phyloP scores from a whole-genome alignment of 2,888 invertebrate species.

The Calameuta pallipes region DNA sequence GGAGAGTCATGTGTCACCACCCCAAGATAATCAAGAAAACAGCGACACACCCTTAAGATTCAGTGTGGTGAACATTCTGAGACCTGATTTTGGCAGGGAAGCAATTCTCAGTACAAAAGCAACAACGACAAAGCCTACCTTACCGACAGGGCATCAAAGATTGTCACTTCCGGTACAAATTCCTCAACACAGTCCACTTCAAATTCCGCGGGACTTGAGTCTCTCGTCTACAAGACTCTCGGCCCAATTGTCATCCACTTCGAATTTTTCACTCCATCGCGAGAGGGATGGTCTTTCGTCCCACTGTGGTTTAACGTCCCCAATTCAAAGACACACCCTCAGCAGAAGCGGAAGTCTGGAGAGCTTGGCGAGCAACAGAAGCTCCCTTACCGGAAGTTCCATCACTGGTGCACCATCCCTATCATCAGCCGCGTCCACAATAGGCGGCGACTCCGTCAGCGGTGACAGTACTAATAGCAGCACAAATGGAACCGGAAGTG shows the following conservation, averaged over 20 bases:
- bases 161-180: slow-evolving; percentile 25
- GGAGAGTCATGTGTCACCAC: slow-evolving; percentile 14
- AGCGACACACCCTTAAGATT: slow-evolving; percentile 71
- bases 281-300: slow-evolving; percentile 45
- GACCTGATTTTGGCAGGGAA: slow-evolving; percentile 86
- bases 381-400: slow-evolving; percentile 58
- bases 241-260: slow-evolving; percentile 20
- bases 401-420: slow-evolving; percentile 58
- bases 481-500: slow-evolving; percentile 23
- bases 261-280: slow-evolving; percentile 28
- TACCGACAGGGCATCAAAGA: slow-evolving; percentile 30
- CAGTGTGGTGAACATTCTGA: slow-evolving; percentile 87
- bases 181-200: slow-evolving; percentile 39
- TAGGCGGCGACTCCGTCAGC: slow-evolving; percentile 49
- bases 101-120: slow-evolving; percentile 74
- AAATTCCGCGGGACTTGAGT: slow-evolving; percentile 50
- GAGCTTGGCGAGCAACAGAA: slow-evolving; percentile 61
- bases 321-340: slow-evolving; percentile 47
- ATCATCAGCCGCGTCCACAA: slow-evolving; percentile 51
- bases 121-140: slow-evolving; percentile 46
- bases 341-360: slow-evolving; percentile 63
- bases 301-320: slow-evolving; percentile 49
- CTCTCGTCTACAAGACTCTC: slow-evolving; percentile 46
- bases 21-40: slow-evolving; percentile 26
- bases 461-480: slow-evolving; percentile 52